A percentile compares a stretch with the other conserved stretches of the same genome.
These are phyloP conservation scores for Copsychus sechellarum DNA, from an alignment of 2,113 vertebrate species.

Conservation along the genomic window DNA sequence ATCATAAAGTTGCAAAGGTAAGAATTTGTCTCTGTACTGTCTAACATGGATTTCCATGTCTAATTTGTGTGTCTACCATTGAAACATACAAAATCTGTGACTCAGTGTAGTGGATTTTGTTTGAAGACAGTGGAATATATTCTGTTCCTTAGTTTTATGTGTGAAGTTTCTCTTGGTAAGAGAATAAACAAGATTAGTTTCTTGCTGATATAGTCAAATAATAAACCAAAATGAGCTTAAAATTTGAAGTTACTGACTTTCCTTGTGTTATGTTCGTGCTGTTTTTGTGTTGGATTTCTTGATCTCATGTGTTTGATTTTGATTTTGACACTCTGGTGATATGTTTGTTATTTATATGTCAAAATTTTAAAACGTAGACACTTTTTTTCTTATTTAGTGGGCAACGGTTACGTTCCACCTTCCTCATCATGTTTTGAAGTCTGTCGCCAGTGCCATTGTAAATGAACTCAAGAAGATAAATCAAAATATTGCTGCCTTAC, in stretches of 20 bases:
- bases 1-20: constrained; percentile 99
- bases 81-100: not conserved
- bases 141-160: not conserved
- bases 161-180: not conserved
- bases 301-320: not conserved
- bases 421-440: constrained; percentile 95
- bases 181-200: not conserved
- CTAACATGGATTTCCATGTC: not conserved
- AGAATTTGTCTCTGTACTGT: constrained; percentile 23
- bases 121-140: not conserved
- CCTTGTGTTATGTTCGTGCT: fast-evolving
- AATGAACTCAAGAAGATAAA: constrained; percentile 99
- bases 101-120: not conserved
- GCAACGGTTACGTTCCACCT: constrained; percentile 98
- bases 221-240: not conserved
- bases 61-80: not conserved
- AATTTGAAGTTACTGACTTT: not conserved
- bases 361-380: not conserved
- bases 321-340: not conserved
- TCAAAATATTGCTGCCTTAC: constrained; percentile 98
- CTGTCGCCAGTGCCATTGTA: constrained; percentile 92
- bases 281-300: not conserved
- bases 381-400: constrained; percentile 81
- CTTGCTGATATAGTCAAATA: not conserved
- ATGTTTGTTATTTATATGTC: not conserved